Conservation (phyloP, 2,797 vertebrate genomes). For the Alcedo quadribrachys region DNA sequence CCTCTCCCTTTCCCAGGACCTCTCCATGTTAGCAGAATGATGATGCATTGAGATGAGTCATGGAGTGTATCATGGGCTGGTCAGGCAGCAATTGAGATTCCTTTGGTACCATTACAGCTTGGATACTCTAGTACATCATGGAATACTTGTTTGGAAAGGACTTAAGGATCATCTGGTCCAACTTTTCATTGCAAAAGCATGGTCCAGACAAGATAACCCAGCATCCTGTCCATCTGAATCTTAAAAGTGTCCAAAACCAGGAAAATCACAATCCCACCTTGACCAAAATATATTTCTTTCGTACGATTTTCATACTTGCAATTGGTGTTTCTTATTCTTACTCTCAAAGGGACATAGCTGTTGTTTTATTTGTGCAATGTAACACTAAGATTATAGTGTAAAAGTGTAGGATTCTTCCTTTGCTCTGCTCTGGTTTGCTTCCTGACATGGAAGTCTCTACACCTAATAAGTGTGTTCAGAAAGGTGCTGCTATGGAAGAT, state of each 20-base stretch:
- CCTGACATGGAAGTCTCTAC: neutral
- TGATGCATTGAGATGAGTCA: neutral
- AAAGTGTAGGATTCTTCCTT: neutral
- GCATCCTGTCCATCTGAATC: neutral
- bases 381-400: neutral
- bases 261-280: neutral
- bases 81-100: neutral
- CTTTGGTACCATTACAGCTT: neutral
- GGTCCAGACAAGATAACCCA: neutral
- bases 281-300: neutral
- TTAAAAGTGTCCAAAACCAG: neutral
- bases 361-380: neutral
- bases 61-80: fast-evolving
- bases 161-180: neutral
- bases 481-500: neutral
- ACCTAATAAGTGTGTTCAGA: neutral
- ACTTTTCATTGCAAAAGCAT: neutral
- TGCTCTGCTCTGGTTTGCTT: neutral
- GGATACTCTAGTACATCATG: neutral
- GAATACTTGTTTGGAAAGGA: neutral
- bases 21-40: fast-evolving
- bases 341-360: neutral
- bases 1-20: neutral
- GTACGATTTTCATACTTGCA: neutral
- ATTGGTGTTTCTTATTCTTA: neutral